phyloP scores from a whole-genome alignment of 37 sponge, comb jelly and placozoan genomes.

The Cladorhizidae sp. region DNA sequence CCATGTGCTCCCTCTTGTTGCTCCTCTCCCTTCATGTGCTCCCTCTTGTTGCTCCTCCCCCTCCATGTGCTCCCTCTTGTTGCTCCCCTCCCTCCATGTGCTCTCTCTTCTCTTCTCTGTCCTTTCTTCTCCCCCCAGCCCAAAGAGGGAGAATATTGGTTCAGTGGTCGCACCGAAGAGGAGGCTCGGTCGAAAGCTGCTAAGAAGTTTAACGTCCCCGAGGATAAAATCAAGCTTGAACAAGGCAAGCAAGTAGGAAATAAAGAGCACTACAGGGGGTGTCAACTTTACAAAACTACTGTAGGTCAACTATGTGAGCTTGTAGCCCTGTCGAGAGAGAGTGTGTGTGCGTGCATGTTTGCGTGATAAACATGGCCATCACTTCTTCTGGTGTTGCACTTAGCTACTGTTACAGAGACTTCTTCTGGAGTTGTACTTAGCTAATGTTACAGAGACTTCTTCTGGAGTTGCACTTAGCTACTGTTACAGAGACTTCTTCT shows the following conservation, averaged over 20 bases:
- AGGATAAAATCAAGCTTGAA: conserved; percentile 68
- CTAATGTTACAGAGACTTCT: no score
- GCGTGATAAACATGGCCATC: not conserved
- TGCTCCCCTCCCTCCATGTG: not conserved
- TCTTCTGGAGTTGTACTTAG: no score
- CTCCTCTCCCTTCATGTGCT: not conserved
- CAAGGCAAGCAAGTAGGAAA: conserved; percentile 68
- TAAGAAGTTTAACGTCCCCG: conserved; percentile 74
- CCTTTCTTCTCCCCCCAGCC: conserved; percentile 34
- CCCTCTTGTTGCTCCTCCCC: not conserved
- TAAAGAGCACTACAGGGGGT: no score
- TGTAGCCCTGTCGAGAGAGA: no score
- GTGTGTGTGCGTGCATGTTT: no score
- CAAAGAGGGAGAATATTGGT: conserved; percentile 64
- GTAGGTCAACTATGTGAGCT: no score
- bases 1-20: not conserved
- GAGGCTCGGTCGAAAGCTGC: conserved; percentile 88
- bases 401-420: no score
- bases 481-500: no score
- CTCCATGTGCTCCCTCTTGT: not conserved
- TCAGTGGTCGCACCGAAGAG: conserved; percentile 83
- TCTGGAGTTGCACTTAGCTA: no score
- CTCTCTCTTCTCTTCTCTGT: not conserved
- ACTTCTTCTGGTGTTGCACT: no score
- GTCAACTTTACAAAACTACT: no score